Base-by-base conservation (phyloP, 1,140 invertebrate species). In the Linepithema humile region DNA sequence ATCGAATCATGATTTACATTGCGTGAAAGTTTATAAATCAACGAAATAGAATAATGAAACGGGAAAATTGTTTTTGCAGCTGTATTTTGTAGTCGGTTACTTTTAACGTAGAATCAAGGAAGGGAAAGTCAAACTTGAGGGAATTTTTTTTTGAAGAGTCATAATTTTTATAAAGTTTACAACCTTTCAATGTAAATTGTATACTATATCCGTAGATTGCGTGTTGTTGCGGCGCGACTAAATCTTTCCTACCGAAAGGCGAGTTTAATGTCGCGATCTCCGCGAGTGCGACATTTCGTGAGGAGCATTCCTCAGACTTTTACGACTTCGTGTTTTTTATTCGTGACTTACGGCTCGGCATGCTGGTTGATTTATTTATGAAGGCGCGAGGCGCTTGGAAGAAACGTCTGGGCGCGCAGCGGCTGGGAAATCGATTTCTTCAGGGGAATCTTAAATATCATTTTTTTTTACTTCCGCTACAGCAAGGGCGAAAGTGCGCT, bases 281-380 rank as follows among this genome's bases (percentile, higher is more conserved):
- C 26, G 55, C 72, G 50, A 38, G 32, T 26, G 75, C 35, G 64
- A 80, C 75, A 59, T 74, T 59, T 74, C 53, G 69, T 29, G 78
- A 60, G 69, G 2, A 32, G 26, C 32, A 23, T 35, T 70, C 64
- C 62, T 74, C 43, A 45, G 69, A 59, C 29, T 85, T n/a, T 85
- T 82, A 84, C 50, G 57, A 78, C 38, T 82, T 2, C 2, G 43
- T 10, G 17, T 43, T 88, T 87, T 87, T 88, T 87, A 85, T 84
- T 88, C 72, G 82, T 84, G 67, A 87, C 67, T 84, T 84, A 87
- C 48, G 32, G 40, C 23, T 43, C 12, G 35, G 74, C 38, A 29
- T 69, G 85, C 45, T 26, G 26, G 69, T 77, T 88, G 86, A 88
- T 64, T 88, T 82, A 88, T 88, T 87, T 87, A 87, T 87, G 86